Base-by-base conservation (phyloP, 2,797 vertebrate genomes). In the Sebastes matsubarae region DNA sequence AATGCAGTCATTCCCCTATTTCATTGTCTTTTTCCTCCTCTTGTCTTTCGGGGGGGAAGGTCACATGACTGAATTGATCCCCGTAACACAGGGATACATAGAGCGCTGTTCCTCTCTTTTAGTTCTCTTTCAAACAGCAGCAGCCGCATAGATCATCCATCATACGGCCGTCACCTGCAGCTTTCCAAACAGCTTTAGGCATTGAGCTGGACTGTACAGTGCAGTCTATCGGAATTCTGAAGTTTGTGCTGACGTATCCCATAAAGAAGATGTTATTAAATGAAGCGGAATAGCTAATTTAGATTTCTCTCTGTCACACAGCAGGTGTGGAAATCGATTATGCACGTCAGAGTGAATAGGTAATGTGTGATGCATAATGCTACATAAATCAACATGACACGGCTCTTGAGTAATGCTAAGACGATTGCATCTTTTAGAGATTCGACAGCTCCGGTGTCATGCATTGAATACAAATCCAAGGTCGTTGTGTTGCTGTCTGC, bases 21-120 rank as follows among this genome's bases (percentile, higher is more conserved):
- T 92, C 88, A 93, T 86, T 92, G 91, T 90, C 73, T 93, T 91
- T 93, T 85, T 84, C 72, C 83, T 85, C 65, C 86, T 83, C 76
- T 91, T 89, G 84, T 91, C 80, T 84, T 86, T 86, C 58, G 55
- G 57, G 67, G 66, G 32, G 78, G 83, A 86, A 88, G 89, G 92
- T 93, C 94, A 95, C 86, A 83, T 92, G 92, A 87, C 89, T 66
- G 68, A 88, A 91, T 90, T 86, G 85, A 93, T 93, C 88, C 85
- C 81, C 42, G 61, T 75, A 84, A 86, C 80, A 86, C 85, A 80
- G 85, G 80, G 79, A 89, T 77, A 68, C 70, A 73, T 73, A 55
- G 69, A 73, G 57, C 69, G 18, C 63, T 36, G 74, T 81, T 58
- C 46, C 75, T 73, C 61, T 75, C 79, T 63, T 66, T 77, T 58